Evolutionary conservation across 2,888 invertebrate genomes (phyloP).

Genomic region (Plemyria rubiginata): DNA sequence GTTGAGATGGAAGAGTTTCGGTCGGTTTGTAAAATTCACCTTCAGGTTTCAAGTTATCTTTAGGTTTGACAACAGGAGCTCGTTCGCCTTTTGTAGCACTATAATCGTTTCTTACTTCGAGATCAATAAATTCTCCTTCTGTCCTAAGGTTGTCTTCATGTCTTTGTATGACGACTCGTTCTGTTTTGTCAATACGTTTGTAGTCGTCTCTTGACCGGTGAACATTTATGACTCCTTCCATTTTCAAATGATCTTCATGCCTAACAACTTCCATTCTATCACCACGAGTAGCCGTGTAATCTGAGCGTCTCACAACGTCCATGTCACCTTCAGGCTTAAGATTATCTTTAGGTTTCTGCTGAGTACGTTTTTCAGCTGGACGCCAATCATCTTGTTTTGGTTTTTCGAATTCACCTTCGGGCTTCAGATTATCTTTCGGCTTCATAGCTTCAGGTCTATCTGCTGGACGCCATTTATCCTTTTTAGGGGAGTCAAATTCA

Average conservation of each 20-base stretch:
- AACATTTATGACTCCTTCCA: conserved; percentile 86
- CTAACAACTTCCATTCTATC: conserved; percentile 86
- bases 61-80: conserved; percentile 84
- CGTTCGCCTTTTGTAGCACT: conserved; percentile 85
- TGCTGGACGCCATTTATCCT: conserved; percentile 59
- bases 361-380: conserved; percentile 59
- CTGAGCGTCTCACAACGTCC: conserved; percentile 73
- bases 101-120: conserved; percentile 79
- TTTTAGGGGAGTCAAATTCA: conserved; percentile 56
- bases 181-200: conserved; percentile 81
- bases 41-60: conserved; percentile 88
- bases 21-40: conserved; percentile 80
- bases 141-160: conserved; percentile 85
- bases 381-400: conserved; percentile 58
- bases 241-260: conserved; percentile 88
- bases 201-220: conserved; percentile 84
- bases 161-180: conserved; percentile 79
- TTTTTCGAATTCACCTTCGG: conserved; percentile 81
- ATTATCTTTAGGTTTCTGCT: conserved; percentile 53
- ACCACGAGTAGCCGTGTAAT: conserved; percentile 79
- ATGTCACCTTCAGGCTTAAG: conserved; percentile 85
- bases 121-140: conserved; percentile 84
- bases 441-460: conserved; percentile 52
- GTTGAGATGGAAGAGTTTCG: conserved; percentile 76
- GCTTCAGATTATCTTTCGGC: conserved; percentile 76